phyloP scores from a whole-genome alignment of 2,797 vertebrate genomes.

The Lagorchestes hirsutus region DNA sequence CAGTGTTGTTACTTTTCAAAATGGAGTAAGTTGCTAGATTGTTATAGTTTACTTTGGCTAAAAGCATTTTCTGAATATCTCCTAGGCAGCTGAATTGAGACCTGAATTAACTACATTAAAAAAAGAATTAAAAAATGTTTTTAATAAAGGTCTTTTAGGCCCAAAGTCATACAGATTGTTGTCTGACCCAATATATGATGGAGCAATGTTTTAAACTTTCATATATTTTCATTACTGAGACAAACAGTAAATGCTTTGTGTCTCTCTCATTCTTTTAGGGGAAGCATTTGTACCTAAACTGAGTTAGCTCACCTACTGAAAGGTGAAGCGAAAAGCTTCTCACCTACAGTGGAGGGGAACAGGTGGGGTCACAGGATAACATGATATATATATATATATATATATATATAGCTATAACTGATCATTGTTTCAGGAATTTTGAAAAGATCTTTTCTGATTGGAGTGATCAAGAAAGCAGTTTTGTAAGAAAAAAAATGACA shows the following conservation, averaged over 20 bases:
- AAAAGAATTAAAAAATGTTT: not conserved
- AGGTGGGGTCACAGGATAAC: not conserved
- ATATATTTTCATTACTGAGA: not conserved
- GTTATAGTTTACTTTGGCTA: slow-evolving; percentile 41
- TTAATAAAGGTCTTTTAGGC: not conserved
- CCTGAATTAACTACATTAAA: not conserved
- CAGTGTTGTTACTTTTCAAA: slow-evolving; percentile 44
- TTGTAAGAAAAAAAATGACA: not conserved
- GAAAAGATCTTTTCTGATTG: not conserved
- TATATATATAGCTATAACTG: not conserved
- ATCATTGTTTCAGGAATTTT: not conserved
- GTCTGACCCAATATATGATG: slow-evolving; percentile 9
- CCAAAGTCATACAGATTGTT: slow-evolving; percentile 28
- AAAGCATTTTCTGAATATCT: slow-evolving; percentile 49
- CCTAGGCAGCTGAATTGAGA: slow-evolving; percentile 32
- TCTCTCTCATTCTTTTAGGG: not conserved
- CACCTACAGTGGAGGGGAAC: not conserved
- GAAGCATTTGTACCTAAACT: not conserved
- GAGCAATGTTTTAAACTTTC: slow-evolving; percentile 16
- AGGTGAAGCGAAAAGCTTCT: not conserved
- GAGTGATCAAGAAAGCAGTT: not conserved
- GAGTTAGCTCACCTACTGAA: not conserved
- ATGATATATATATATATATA: not conserved
- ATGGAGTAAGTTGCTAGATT: slow-evolving; percentile 45
- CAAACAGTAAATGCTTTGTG: not conserved